Evolutionary conservation across 1,140 invertebrate genomes (phyloP), one percentile per base, ranked within the genome.

Genomic region (Paramacrobiotus metropolitanus): DNA sequence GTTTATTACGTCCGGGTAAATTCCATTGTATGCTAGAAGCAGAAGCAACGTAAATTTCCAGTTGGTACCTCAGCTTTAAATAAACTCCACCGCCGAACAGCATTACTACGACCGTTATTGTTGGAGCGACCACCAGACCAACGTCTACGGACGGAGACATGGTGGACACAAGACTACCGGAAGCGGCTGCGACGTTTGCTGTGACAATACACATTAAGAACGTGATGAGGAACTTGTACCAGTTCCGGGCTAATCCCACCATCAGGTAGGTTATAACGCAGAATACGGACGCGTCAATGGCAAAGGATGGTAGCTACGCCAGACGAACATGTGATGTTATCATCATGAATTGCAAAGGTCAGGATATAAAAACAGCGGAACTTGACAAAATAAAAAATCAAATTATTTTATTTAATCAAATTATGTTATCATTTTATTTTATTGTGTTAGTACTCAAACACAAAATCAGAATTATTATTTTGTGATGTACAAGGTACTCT

Each of bases 301-400:
- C 48, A 28, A 55, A 55, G 24, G 48, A 55, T 20, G 48, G 48
- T 20, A 55, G 24, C 48, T 55, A 28, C 9, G 9, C 15, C 48
- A 55, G 24, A 55, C 34, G n/a, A 40, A 9, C 34, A 9, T 40
- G 34, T 40, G 34, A 40, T n/a, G 9, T 9, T 40, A 9, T 40
- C 9, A n/a, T n/a, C n/a, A n/a, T n/a, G n/a, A n/a, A n/a, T n/a
- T n/a, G n/a, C n/a, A n/a, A n/a, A n/a, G n/a, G n/a, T n/a, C n/a
- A 40, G 9, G 34, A 9, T 15, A 40, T 15, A 40, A 9, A 40
- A 40, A 40, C 9, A n/a, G 34, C 34, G 34, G 9, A 40, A 72
- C 70, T 2, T 73, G 31, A 69, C 72, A 60, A 40, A 70, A 40
- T n/a, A 40, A 40, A 9, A 15, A 40, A 15, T 9, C 34, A n/a